Percentiles rank a stretch among this genome's conserved stretches.
phyloP scores from a whole-genome alignment of 92 coral and sea anemone species.

The Palythoa heliodiscus region DNA sequence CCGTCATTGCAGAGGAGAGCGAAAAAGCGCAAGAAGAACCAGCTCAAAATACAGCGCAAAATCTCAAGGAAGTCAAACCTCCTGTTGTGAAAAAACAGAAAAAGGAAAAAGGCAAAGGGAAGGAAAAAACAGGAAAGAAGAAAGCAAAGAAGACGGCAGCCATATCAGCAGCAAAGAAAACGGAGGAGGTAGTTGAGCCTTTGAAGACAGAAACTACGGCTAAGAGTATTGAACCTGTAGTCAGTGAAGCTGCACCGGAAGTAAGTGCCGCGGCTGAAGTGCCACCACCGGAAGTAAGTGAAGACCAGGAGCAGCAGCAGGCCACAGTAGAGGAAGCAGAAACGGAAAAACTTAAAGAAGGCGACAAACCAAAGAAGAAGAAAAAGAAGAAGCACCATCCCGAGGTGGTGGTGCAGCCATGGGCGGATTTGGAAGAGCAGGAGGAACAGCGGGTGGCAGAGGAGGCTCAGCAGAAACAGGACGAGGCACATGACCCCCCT shows the following conservation, averaged over 20 bases:
- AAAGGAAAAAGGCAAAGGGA: constrained; percentile 81
- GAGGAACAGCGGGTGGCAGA: constrained; percentile 41
- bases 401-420: constrained; percentile 85
- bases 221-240: constrained; percentile 33
- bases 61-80: constrained; percentile 39
- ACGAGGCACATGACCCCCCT: constrained; percentile 38
- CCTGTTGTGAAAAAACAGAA: constrained; percentile 74
- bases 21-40: constrained; percentile 31
- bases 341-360: constrained; percentile 57
- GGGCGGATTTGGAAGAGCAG: constrained; percentile 86
- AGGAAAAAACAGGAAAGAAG: constrained; percentile 81
- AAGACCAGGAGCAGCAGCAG: constrained; percentile 25
- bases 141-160: constrained; percentile 60
- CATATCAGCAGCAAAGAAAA: background rate
- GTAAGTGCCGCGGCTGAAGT: constrained; percentile 54
- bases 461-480: constrained; percentile 27
- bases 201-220: constrained; percentile 34
- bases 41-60: constrained; percentile 43
- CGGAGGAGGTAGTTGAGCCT: constrained; percentile 26
- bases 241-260: constrained; percentile 44
- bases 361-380: constrained; percentile 85
- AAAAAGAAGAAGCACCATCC: constrained; percentile 85
- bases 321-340: constrained; percentile 23
- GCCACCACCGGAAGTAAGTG: constrained; percentile 48
- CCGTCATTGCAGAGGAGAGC: constrained; percentile 26